These are phyloP conservation scores for Caenorhabditis latens DNA, from an alignment of 1,140 invertebrate species.

Conservation along the genomic window DNA sequence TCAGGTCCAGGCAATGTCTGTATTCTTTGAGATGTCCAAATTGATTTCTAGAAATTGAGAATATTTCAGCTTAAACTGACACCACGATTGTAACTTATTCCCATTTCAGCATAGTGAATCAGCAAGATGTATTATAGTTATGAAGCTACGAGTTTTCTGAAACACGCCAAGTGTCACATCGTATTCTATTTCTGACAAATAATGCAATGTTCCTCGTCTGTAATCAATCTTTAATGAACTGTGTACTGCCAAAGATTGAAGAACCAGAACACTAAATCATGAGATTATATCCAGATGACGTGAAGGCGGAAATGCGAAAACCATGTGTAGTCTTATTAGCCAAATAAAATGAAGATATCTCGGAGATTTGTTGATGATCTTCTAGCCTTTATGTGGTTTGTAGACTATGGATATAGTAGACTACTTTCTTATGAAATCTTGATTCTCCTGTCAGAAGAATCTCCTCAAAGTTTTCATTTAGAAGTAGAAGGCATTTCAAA, in stretches of 20 bases:
- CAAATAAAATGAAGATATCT: not conserved
- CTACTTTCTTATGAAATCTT: not conserved
- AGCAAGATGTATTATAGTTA: too few relatives aligned
- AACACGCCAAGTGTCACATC: too few relatives aligned
- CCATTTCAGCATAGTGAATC: too few relatives aligned
- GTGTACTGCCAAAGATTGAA: constrained; percentile 13
- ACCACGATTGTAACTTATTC: too few relatives aligned
- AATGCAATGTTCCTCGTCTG: not conserved
- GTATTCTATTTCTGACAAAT: not conserved
- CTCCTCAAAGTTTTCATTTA: too few relatives aligned
- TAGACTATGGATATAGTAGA: not conserved
- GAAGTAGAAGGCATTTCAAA: too few relatives aligned
- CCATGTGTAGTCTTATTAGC: constrained; percentile 14
- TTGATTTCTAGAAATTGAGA: too few relatives aligned
- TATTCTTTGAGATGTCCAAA: too few relatives aligned
- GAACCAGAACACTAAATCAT: constrained; percentile 6
- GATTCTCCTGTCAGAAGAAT: too few relatives aligned
- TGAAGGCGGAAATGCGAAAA: not conserved
- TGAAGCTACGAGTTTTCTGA: too few relatives aligned
- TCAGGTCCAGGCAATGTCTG: not conserved
- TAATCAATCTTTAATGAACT: constrained; percentile 6
- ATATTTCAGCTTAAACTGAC: too few relatives aligned
- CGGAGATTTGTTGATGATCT: not conserved
- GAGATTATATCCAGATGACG: not conserved
- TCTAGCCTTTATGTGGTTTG: constrained; percentile 11